Evolutionary conservation across 2,113 vertebrate genomes (phyloP), one percentile per base, ranked within the genome.

Genomic region (Rattus norvegicus): DNA sequence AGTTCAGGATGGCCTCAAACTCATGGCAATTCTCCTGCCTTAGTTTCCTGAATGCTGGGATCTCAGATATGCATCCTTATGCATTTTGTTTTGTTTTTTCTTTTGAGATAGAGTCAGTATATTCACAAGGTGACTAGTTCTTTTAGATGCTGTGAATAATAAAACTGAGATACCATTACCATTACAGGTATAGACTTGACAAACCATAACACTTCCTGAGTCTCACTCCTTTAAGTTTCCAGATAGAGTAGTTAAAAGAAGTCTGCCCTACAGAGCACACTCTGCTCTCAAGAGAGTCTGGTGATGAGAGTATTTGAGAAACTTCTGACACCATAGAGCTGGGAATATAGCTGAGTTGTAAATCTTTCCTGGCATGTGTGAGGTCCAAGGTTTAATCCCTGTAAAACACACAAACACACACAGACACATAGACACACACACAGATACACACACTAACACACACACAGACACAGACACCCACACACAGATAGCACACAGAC

Each of bases 191-290:
- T 33, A 13, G 49, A 54, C 16, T 33, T 24, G 47, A 63, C 12
- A n/a, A 26, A n/a, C 28, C 17, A 69, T 7, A 49, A 52, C 43
- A 36, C 36, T 83, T 12, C 33, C 47, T 54, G 65, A 54, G 33
- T 69, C 47, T 33, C 12, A 20, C 20, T 26, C 33, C 65, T 72
- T 70, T 69, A 87, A 49, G 19, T 19, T 16, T 33, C 43, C 9
- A 39, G 43, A 30, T 9, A 43, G 47, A 39, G 59, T 28, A 76
- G 56, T 14, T 2, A 24, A 67, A 67, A 20, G 2, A 36, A 36
- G 39, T 1, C 9, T n/a, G 9, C 26, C n/a, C 30, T 22, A 33
- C 2, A 20, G 4, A 24, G 33, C 33, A 19, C 24, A 3, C 7
- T 36, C 5, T 4, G 11, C 11, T 2, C 24, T 7, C 75, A 30